Evolutionary conservation across 2,113 vertebrate species (phyloP).

Genomic region (Triplophysa tibetana): DNA sequence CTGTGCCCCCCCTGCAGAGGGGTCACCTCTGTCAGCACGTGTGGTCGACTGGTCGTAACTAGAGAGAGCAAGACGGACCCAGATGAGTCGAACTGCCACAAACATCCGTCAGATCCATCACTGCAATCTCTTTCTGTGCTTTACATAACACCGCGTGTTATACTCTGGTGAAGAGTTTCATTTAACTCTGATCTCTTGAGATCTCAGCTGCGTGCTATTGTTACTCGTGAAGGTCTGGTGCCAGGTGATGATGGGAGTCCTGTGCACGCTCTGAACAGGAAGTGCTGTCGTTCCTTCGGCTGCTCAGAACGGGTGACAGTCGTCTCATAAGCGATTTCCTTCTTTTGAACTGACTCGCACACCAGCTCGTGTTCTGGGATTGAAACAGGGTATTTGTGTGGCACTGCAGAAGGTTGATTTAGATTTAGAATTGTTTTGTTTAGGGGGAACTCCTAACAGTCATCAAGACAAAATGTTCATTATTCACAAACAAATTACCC

Average conservation of each 20-base stretch:
- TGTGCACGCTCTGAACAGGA: constrained; percentile 55
- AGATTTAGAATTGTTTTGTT: constrained; percentile 9
- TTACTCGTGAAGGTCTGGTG: constrained; percentile 40
- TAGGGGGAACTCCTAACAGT: constrained; percentile 42
- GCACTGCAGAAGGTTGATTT: constrained; percentile 48
- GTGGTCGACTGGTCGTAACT: constrained; percentile 9
- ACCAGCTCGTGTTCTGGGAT: constrained; percentile 45
- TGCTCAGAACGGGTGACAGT: constrained; percentile 48
- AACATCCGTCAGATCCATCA: constrained; percentile 42
- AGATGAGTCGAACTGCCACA: constrained; percentile 44
- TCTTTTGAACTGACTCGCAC: constrained; percentile 61
- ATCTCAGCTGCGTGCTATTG: constrained; percentile 46
- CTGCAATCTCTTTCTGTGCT: constrained; percentile 32
- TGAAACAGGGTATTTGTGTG: constrained; percentile 36
- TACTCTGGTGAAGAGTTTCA: constrained; percentile 17
- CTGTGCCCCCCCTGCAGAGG: constrained; percentile 43
- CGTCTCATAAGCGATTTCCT: constrained; percentile 60
- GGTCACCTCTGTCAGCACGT: constrained; percentile 47
- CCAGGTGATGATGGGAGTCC: constrained; percentile 56
- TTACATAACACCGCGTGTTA: constrained; percentile 20
- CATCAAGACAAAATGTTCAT: constrained; percentile 43
- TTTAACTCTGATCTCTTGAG: constrained; percentile 55
- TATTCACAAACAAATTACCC: constrained; percentile 26
- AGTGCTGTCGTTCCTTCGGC: constrained; percentile 47
- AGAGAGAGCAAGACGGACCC: constrained; percentile 39